phyloP scores from a whole-genome alignment of 2,113 vertebrate genomes.

The Colossoma macropomum region DNA sequence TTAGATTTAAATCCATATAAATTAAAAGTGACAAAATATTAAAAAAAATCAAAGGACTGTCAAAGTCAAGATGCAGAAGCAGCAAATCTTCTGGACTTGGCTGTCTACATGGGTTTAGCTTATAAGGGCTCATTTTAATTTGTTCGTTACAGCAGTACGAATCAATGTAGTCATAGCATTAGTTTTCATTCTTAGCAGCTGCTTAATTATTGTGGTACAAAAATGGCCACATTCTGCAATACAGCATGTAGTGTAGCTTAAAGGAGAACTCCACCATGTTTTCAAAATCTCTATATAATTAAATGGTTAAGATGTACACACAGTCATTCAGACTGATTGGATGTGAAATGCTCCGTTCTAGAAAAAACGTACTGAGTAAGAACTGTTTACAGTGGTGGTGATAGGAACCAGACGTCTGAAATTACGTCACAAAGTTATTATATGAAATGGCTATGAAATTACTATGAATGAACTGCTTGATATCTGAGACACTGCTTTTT shows the following conservation, averaged over 20 bases:
- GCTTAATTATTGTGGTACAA: neutral
- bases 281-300: too few species aligned
- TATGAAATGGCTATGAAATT: too few species aligned
- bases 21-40: neutral
- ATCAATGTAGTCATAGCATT: neutral
- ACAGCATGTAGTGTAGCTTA: neutral
- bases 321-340: too few species aligned
- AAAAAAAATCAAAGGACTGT: neutral
- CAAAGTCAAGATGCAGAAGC: constrained; percentile 5
- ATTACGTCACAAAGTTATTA: too few species aligned
- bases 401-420: too few species aligned
- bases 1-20: neutral
- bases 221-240: neutral
- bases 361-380: too few species aligned
- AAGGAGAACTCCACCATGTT: neutral
- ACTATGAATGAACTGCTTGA: too few species aligned
- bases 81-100: neutral
- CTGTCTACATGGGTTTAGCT: neutral
- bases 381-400: too few species aligned
- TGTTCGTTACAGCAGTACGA: neutral
- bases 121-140: neutral
- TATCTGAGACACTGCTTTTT: too few species aligned
- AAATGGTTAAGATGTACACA: too few species aligned
- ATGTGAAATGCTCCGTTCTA: too few species aligned
- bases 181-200: neutral